Conservation (phyloP, 2,888 invertebrate species). For the Marronus borbonicus region DNA sequence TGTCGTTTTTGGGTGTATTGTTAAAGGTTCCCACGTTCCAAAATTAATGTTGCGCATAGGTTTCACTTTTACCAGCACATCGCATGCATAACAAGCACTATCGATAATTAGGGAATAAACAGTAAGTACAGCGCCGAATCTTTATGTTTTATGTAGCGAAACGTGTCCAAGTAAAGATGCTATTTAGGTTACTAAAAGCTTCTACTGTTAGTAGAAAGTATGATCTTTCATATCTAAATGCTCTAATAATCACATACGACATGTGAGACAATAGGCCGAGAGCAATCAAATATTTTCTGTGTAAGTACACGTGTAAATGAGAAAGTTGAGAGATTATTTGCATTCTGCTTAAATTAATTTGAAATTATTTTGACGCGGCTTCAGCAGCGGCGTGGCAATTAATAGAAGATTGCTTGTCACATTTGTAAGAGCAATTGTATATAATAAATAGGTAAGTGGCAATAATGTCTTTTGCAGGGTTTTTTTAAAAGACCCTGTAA, state of each 20-base stretch:
- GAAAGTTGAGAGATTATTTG: not conserved
- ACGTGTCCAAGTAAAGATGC: not conserved
- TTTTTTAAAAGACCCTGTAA: too few species aligned
- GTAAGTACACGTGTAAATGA: not conserved
- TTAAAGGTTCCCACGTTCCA: conserved; percentile 11
- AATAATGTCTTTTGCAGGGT: too few species aligned
- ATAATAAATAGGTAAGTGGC: too few species aligned
- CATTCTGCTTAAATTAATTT: not conserved
- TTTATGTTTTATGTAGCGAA: not conserved
- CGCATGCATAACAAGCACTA: not conserved
- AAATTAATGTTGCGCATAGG: conserved; percentile 1
- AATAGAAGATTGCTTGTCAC: too few species aligned
- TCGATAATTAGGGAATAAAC: not conserved
- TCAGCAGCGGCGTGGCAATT: too few species aligned
- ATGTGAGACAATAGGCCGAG: not conserved
- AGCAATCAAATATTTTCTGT: not conserved
- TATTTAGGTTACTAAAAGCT: not conserved
- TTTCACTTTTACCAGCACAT: conserved; percentile 1
- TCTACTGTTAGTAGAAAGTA: not conserved
- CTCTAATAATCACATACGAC: not conserved
- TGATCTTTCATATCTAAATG: not conserved
- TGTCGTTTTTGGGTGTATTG: not conserved
- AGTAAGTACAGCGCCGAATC: not conserved
- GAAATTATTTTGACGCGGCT: too few species aligned
- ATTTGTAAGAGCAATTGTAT: too few species aligned